These are phyloP conservation scores for Cotesia typhae DNA, from an alignment of 1,140 invertebrate genomes.

Conservation along the genomic window DNA sequence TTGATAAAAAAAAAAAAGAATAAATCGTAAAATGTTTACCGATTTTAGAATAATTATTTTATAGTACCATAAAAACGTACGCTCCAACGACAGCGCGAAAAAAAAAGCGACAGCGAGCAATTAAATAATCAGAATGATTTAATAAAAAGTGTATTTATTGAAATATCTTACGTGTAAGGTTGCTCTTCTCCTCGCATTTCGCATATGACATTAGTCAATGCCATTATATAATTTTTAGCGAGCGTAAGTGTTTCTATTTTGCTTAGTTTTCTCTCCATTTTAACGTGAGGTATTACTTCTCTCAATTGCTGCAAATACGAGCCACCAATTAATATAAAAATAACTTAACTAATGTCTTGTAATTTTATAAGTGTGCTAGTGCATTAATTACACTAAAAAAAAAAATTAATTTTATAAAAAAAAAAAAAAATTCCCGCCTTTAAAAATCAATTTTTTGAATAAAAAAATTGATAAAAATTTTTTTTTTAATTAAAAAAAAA, in stretches of 20 bases:
- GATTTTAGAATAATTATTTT: too few species aligned
- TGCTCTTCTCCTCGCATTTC: slow-evolving; percentile 77
- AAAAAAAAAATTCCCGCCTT: too few species aligned
- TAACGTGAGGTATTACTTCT: slow-evolving; percentile 88
- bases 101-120: neutral
- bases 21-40: too few species aligned
- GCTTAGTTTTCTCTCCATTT: slow-evolving; percentile 83
- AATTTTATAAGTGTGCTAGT: too few species aligned
- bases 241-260: slow-evolving; percentile 89
- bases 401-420: too few species aligned
- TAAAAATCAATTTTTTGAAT: too few species aligned
- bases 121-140: neutral
- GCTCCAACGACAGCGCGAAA: neutral
- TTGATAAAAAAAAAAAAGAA: too few species aligned
- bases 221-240: slow-evolving; percentile 91
- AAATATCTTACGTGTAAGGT: slow-evolving; percentile 68
- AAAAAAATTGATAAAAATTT: too few species aligned
- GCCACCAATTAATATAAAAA: slow-evolving; percentile 4
- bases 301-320: slow-evolving; percentile 71
- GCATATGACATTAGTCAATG: slow-evolving; percentile 87
- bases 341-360: neutral
- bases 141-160: neutral
- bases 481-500: neutral
- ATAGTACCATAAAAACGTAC: too few species aligned
- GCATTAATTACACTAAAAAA: too few species aligned